Conservation (phyloP, 2,797 vertebrate genomes). For the Eulemur mongoz region DNA sequence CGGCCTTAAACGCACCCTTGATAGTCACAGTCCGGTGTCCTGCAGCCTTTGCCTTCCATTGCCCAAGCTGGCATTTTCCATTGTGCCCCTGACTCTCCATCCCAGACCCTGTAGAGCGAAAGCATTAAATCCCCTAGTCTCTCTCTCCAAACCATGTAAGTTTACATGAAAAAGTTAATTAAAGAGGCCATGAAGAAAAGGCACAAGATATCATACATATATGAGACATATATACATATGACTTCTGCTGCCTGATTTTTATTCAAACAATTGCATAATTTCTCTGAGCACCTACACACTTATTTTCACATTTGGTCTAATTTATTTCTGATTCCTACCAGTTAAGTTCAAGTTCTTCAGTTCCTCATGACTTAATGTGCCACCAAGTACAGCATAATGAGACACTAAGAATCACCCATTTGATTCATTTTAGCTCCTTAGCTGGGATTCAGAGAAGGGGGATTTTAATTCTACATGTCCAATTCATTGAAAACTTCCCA, state of each 20-base stretch:
- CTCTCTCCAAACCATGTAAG: background rate
- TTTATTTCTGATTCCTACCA: background rate
- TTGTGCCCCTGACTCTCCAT: background rate
- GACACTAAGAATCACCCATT: background rate
- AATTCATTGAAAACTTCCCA: background rate
- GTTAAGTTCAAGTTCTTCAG: background rate
- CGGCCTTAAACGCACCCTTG: background rate
- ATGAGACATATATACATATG: no score
- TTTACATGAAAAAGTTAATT: background rate
- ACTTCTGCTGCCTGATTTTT: background rate
- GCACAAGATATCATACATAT: no score
- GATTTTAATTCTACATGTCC: background rate
- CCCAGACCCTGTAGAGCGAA: background rate
- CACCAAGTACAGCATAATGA: background rate
- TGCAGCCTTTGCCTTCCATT: background rate
- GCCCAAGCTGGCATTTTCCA: background rate
- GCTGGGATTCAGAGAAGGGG: background rate
- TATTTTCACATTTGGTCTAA: conserved; percentile 22
- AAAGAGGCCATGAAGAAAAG: background rate
- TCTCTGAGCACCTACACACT: background rate
- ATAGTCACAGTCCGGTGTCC: background rate
- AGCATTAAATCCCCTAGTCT: background rate
- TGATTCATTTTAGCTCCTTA: background rate
- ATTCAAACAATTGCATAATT: background rate
- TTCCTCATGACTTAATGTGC: background rate